Evolutionary conservation across 2,113 vertebrate genomes (phyloP).

Genomic region (Mus musculus): DNA sequence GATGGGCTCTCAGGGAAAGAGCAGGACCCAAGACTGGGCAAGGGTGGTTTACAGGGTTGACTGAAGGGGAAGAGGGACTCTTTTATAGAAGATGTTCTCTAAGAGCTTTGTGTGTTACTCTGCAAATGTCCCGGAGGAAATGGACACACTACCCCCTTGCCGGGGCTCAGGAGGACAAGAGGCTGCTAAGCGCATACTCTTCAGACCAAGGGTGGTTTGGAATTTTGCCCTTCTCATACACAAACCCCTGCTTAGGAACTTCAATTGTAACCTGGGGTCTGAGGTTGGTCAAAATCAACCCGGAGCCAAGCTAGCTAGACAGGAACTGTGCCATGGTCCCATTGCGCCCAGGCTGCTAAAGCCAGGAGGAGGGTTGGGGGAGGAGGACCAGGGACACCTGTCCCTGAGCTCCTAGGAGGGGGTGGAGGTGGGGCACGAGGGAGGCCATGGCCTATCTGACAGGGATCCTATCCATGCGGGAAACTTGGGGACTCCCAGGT

Average conservation of each 20-base stretch:
- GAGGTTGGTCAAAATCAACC: conserved; percentile 33
- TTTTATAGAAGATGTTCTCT: neutral
- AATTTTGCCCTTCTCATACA: neutral
- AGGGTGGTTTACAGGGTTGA: neutral
- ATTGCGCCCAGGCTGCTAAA: conserved; percentile 43
- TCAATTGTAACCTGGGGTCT: conserved; percentile 52
- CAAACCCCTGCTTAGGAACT: neutral
- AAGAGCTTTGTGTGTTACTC: neutral
- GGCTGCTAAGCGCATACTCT: neutral
- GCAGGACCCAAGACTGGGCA: neutral
- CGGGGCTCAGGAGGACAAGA: neutral
- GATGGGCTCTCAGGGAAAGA: neutral
- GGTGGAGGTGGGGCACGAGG: conserved; percentile 60
- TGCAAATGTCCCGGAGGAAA: neutral
- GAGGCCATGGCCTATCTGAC: conserved; percentile 38
- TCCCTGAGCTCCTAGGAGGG: conserved; percentile 52
- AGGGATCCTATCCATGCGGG: conserved; percentile 26
- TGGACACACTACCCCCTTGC: neutral
- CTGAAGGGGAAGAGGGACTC: neutral
- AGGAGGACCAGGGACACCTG: conserved; percentile 73
- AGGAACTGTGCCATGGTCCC: conserved; percentile 60
- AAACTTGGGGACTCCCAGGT: neutral
- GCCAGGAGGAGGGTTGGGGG: conserved; percentile 32
- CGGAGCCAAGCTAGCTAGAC: conserved; percentile 57
- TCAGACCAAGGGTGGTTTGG: neutral